phyloP scores from a whole-genome alignment of 2,113 vertebrate genomes.

The Gambusia affinis region DNA sequence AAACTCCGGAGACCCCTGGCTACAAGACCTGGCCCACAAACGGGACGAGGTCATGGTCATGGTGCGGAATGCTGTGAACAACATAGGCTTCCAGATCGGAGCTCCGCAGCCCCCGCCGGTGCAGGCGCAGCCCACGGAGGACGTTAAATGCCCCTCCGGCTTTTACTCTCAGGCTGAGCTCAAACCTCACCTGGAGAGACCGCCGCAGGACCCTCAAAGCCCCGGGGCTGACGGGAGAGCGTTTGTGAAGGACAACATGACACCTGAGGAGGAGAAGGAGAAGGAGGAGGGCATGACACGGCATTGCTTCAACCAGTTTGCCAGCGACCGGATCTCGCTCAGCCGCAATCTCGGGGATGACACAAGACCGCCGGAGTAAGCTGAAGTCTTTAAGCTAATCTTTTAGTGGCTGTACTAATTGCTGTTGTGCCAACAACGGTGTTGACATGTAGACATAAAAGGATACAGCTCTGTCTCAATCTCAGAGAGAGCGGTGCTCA shows the following conservation, averaged over 20 bases:
- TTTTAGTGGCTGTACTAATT: conserved; percentile 1
- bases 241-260: conserved; percentile 84
- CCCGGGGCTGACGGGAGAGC: conserved; percentile 84
- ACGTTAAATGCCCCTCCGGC: conserved; percentile 81
- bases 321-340: conserved; percentile 93
- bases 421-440: conserved; percentile 18
- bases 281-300: conserved; percentile 89
- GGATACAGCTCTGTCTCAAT: conserved; percentile 14
- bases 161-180: conserved; percentile 87
- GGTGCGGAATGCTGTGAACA: conserved; percentile 88
- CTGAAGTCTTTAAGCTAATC: conserved; percentile 3
- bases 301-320: conserved; percentile 97
- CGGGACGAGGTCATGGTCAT: conserved; percentile 86
- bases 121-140: conserved; percentile 44
- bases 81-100: conserved; percentile 89
- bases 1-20: conserved; percentile 83
- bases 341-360: conserved; percentile 92
- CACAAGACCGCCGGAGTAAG: conserved; percentile 93
- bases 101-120: conserved; percentile 76
- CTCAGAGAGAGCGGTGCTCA: background rate
- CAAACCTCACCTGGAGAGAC: conserved; percentile 86
- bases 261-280: conserved; percentile 84
- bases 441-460: conserved; percentile 15
- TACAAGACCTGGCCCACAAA: conserved; percentile 85
- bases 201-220: conserved; percentile 82